Evolutionary conservation across 2,797 vertebrate species (phyloP).

Genomic region (Myoxocephalus aenaeus): DNA sequence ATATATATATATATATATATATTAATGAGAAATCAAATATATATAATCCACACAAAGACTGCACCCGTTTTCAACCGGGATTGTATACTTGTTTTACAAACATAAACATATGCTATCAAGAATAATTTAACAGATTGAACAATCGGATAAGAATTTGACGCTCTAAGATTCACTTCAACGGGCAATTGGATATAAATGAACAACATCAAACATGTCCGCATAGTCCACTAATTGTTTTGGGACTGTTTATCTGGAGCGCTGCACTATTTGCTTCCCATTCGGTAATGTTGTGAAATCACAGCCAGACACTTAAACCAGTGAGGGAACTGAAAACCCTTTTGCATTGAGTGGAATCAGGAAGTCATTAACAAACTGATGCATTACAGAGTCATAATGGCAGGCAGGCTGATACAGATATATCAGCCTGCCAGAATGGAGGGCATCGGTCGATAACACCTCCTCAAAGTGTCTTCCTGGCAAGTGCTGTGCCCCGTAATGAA

Average conservation of each 20-base stretch:
- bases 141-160: background rate
- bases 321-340: conserved; percentile 52
- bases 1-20: no score
- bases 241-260: conserved; percentile 33
- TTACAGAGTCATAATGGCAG: conserved; percentile 55
- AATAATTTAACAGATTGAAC: background rate
- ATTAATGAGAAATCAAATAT: no score
- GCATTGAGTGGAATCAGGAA: conserved; percentile 63
- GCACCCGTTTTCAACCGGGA: no score
- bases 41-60: no score
- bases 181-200: background rate
- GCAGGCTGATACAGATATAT: conserved; percentile 56
- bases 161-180: background rate
- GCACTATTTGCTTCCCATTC: conserved; percentile 11
- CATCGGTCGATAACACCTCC: conserved; percentile 57
- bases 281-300: conserved; percentile 26
- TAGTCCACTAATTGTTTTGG: conserved; percentile 31
- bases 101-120: background rate
- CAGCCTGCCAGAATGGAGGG: conserved; percentile 46
- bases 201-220: conserved; percentile 4
- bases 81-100: no score
- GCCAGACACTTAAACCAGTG: conserved; percentile 42
- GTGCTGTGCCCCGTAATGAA: conserved; percentile 54
- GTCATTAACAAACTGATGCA: conserved; percentile 66
- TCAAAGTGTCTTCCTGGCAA: conserved; percentile 66